Percentiles rank a stretch among this genome's conserved stretches.
These are phyloP conservation scores for Lepus timidus DNA, from an alignment of 2,113 vertebrate species.

Conservation along the genomic window DNA sequence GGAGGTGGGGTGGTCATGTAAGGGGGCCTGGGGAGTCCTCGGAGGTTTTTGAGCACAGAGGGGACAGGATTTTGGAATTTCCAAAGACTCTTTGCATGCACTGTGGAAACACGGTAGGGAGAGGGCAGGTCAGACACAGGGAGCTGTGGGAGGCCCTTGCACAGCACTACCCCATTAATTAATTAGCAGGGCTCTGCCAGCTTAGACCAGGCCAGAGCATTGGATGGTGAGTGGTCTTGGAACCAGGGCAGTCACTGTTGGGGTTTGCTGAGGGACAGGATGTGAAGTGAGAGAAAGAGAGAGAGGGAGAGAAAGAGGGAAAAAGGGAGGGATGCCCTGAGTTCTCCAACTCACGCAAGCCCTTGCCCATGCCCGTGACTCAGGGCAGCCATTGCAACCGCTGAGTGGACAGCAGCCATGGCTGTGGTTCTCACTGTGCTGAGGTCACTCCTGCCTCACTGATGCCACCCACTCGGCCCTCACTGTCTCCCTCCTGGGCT, in stretches of 20 bases:
- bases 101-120: not conserved
- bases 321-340: not conserved
- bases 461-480: not conserved
- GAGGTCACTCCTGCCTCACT: not conserved
- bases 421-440: not conserved
- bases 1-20: not conserved
- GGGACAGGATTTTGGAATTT: not conserved
- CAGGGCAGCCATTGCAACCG: not conserved
- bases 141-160: too few species aligned
- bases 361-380: not conserved
- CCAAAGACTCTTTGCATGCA: not conserved
- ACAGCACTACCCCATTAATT: rapidly evolving
- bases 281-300: not conserved
- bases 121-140: too few species aligned
- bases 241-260: not conserved
- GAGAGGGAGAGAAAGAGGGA: not conserved
- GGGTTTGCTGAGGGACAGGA: not conserved
- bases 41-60: not conserved
- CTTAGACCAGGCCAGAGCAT: too few species aligned
- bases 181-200: too few species aligned
- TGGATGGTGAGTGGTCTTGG: not conserved
- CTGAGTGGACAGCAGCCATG: not conserved
- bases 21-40: too few species aligned
- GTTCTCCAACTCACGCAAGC: not conserved
- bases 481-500: not conserved